Base-by-base conservation (phyloP, 2,888 invertebrate genomes). In the Drosophila antonietae region DNA sequence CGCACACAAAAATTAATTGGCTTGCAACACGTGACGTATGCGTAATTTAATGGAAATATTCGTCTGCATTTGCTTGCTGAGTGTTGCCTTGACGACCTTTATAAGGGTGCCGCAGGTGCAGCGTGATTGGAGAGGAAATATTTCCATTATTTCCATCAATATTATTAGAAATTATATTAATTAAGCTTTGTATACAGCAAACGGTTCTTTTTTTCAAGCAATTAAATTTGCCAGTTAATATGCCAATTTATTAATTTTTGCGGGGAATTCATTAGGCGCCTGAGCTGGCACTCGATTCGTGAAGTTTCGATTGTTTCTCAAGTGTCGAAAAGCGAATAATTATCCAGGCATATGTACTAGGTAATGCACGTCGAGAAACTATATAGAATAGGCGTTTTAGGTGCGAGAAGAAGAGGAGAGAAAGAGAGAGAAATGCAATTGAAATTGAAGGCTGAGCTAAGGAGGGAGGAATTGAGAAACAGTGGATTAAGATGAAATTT, bases 1-100 rank as follows among this genome's bases (percentile, higher is more conserved):
- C 37, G 37, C 43, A 18, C n/a, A 41, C 14, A 63, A 31, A 59
- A 56, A 62, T 79, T 78, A 75, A 78, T 72, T 75, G 76, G 66
- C 65, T 62, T 70, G 84, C 70, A 70, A 84, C 88, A 86, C 88
- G 85, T 86, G 85, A 86, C 85, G 88, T 89, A 89, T 89, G 82
- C 89, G 75, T 72, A 87, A 81, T 88, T 57, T 67, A 12, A 59
- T 59, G 63, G 46, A 44, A 63, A 60, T 53, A 23, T 39, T 39
- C 37, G 39, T 20, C 37, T 23, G 52, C 37, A 35, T 15, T 37
- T 52, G 35, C 52, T 20, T 51, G 53, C 23, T 61, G 14, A 8
- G 18, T 4, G 73, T 65, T 71, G 57, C 53, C 65, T 3, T 35
- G 57, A 20, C 67, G 51, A 67, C 73, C 49, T 31, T 37, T 47